phyloP scores from a whole-genome alignment of 1,140 invertebrate species.

The Chrysopa pallens region DNA sequence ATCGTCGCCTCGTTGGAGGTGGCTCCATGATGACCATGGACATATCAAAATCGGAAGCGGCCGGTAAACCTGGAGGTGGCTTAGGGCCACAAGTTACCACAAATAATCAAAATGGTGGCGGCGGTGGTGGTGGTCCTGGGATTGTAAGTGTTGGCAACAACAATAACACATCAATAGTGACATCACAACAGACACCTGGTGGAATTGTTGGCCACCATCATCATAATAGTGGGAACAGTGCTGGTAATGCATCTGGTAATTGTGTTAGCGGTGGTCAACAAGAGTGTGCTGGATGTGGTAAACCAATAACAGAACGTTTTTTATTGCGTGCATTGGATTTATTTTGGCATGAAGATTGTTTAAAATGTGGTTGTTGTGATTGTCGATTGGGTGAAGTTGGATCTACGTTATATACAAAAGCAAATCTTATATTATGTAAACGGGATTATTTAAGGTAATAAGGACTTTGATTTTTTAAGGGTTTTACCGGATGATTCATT shows the following conservation, averaged over 20 bases:
- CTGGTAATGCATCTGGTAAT: constrained; percentile 7
- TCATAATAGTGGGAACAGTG: constrained; percentile 12
- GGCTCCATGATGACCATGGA: constrained; percentile 49
- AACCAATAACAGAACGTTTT: constrained; percentile 70
- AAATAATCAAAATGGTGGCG: neutral
- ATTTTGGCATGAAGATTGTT: constrained; percentile 95
- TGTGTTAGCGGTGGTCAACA: constrained; percentile 24
- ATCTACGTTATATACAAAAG: constrained; percentile 88
- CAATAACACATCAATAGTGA: constrained; percentile 2
- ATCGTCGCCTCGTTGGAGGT: constrained; percentile 14
- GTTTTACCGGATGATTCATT: too few species aligned
- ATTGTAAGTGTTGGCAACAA: neutral
- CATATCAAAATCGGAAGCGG: constrained; percentile 43
- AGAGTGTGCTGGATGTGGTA: constrained; percentile 71
- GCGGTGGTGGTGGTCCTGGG: neutral
- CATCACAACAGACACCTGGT: constrained; percentile 29
- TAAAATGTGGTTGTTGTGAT: constrained; percentile 95
- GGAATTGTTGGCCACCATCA: constrained; percentile 20
- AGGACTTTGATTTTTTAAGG: too few species aligned
- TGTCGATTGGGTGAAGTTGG: constrained; percentile 95
- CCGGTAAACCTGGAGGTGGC: constrained; percentile 3
- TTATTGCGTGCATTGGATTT: constrained; percentile 76
- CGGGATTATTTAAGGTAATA: constrained; percentile 92
- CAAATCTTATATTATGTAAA: constrained; percentile 93
- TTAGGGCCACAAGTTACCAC: neutral